These are phyloP conservation scores for Coptodon rendalli DNA, from an alignment of 2,113 vertebrate species.

Conservation along the genomic window DNA sequence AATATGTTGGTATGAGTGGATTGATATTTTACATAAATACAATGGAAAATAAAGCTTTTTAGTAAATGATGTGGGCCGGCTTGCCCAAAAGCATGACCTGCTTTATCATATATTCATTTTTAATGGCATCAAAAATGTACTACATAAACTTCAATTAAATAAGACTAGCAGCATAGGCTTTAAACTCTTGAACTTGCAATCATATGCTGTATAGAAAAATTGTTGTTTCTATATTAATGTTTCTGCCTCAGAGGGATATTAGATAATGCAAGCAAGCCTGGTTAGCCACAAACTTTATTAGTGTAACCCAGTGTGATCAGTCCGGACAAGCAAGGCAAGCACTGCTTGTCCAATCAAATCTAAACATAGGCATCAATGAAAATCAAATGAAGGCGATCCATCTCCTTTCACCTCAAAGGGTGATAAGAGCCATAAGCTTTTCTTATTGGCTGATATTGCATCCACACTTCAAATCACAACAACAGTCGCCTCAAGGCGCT, in stretches of 20 bases:
- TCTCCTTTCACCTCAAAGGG: background rate
- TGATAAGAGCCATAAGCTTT: background rate
- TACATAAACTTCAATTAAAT: background rate
- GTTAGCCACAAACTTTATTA: background rate
- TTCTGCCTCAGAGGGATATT: background rate
- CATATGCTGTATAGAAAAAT: background rate
- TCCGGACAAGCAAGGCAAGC: background rate
- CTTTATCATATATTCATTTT: background rate
- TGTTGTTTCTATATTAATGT: background rate
- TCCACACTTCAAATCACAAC: background rate
- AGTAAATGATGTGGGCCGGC: background rate
- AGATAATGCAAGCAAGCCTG: background rate
- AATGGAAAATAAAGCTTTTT: background rate
- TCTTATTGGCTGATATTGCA: background rate
- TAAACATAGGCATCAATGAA: background rate
- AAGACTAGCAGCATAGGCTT: background rate
- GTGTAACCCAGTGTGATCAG: background rate
- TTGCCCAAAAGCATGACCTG: background rate
- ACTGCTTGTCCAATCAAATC: background rate
- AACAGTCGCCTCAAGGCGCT: accelerated
- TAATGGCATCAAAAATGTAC: background rate
- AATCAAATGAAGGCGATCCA: background rate
- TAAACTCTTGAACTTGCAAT: background rate
- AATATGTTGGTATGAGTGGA: background rate
- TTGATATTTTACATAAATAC: background rate